Base-by-base conservation (phyloP, 2,113 vertebrate genomes). In the Leptobrachium leishanense region DNA sequence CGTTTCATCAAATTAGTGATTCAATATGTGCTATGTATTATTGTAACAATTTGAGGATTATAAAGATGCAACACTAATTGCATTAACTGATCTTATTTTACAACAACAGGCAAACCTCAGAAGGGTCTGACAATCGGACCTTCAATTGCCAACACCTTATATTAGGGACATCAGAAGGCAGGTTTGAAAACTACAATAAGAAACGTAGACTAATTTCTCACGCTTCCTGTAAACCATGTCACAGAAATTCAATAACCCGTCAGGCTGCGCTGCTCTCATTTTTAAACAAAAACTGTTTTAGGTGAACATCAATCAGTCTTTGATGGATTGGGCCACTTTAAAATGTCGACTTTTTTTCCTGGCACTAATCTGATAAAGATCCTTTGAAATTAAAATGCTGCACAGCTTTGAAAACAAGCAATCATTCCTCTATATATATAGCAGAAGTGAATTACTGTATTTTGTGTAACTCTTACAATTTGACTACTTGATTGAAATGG, bases 201-300 rank as follows among this genome's bases (percentile, higher is more conserved):
- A 75, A 6, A 68, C 80, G 75, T 82, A 39, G 72, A 43, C 41
- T 0, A 2, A 50, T 79, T 50, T 72, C 57, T 76, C 43, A 68
- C 71, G 79, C 44, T 77, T 84, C 83, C 81, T 77, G 85, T 82
- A 42, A 83, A 85, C 82, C 2, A 11, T 43, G 70, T 75, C 82
- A 3, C 7, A 71, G 75, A 9, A 54, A 86, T 85, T 84, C 85
- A 77, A 53, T 83, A 77, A 62, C 46, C 70, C 76, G 74, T 77
- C n/a, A 11, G 83, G 76, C 69, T 77, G 76, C 59, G 2, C 46
- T 81, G 42, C 2, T 44, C 0, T 72, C 0, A 2, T 75, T 80
- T 78, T 63, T 76, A 46, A 43, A 69, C 75, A 82, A 40, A 43
- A 83, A 76, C 43, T 0, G 0, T 0, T 65, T 12, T 43, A 41